These are phyloP conservation scores for Galaxias olidus DNA, from an alignment of 2,797 vertebrate genomes.

Conservation along the genomic window DNA sequence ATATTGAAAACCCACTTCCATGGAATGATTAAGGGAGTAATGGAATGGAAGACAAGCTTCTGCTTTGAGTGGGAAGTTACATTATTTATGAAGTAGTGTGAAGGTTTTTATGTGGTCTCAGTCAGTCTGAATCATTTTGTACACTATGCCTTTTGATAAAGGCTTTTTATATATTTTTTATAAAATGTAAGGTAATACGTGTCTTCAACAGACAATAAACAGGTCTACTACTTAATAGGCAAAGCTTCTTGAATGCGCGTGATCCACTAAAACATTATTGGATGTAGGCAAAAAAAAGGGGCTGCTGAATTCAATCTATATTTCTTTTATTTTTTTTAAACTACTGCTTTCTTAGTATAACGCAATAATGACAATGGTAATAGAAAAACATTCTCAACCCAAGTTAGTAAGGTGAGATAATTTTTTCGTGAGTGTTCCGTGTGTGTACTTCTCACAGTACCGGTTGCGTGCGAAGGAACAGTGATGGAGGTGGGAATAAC, in stretches of 20 bases:
- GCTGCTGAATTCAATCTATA: background rate
- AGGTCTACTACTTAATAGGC: no score
- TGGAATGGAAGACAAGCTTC: conserved; percentile 19
- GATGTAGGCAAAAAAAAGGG: background rate
- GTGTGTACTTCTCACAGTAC: background rate
- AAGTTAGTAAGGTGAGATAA: conserved; percentile 11
- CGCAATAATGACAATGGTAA: background rate
- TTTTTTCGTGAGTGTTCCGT: conserved; percentile 12
- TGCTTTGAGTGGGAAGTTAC: conserved; percentile 15
- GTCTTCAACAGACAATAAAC: no score
- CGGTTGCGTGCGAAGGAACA: conserved; percentile 26
- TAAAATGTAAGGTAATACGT: no score
- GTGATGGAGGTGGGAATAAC: conserved; percentile 3
- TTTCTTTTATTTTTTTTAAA: no score
- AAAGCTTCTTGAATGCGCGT: no score
- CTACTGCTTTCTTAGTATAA: no score
- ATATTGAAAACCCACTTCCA: conserved; percentile 32
- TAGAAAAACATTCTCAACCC: background rate
- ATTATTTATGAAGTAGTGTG: background rate
- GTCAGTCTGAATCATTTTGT: no score
- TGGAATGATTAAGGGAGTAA: conserved; percentile 6
- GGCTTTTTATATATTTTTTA: no score
- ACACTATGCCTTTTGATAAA: no score
- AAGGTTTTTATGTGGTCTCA: background rate
- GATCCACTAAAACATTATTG: background rate